Conservation (phyloP, 1,140 invertebrate genomes). For the Elymnias hypermnestra region DNA sequence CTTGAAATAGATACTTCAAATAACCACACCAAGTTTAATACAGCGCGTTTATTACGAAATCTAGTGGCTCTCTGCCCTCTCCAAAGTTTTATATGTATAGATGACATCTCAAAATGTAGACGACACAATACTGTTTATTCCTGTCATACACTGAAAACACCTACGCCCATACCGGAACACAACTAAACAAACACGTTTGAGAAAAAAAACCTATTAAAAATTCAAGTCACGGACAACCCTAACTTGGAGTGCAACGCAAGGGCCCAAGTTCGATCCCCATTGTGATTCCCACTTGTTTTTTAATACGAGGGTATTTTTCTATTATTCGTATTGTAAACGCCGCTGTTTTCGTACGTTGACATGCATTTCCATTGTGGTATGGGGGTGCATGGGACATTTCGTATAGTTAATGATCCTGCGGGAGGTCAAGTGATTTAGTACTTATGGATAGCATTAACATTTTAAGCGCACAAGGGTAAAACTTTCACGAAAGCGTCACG, state of each 20-base stretch:
- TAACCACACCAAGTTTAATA: too few relatives aligned
- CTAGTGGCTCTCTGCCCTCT: too few relatives aligned
- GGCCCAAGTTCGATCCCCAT: constrained; percentile 61
- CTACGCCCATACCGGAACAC: constrained; percentile 16
- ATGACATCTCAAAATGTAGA: neutral
- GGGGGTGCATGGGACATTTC: constrained; percentile 35
- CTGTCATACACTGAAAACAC: constrained; percentile 22
- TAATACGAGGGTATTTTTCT: constrained; percentile 67
- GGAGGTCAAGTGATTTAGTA: constrained; percentile 28
- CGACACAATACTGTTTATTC: too few relatives aligned
- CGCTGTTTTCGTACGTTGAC: constrained; percentile 59
- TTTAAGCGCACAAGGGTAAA: constrained; percentile 10
- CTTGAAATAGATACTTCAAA: too few relatives aligned
- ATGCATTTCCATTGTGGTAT: constrained; percentile 43
- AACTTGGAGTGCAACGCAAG: constrained; percentile 40
- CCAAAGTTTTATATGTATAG: neutral
- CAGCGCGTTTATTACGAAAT: too few relatives aligned
- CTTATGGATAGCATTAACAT: constrained; percentile 11
- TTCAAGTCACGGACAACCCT: constrained; percentile 62
- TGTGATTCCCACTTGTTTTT: constrained; percentile 69
- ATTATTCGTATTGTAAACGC: constrained; percentile 55
- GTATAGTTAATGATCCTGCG: constrained; percentile 39
- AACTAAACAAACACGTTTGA: constrained; percentile 28
- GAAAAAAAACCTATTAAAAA: constrained; percentile 27
- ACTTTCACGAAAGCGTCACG: too few relatives aligned